Evolutionary conservation across 2,888 invertebrate genomes (phyloP), one percentile per base, ranked within the genome.

Genomic region (Amphipoea oculea): DNA sequence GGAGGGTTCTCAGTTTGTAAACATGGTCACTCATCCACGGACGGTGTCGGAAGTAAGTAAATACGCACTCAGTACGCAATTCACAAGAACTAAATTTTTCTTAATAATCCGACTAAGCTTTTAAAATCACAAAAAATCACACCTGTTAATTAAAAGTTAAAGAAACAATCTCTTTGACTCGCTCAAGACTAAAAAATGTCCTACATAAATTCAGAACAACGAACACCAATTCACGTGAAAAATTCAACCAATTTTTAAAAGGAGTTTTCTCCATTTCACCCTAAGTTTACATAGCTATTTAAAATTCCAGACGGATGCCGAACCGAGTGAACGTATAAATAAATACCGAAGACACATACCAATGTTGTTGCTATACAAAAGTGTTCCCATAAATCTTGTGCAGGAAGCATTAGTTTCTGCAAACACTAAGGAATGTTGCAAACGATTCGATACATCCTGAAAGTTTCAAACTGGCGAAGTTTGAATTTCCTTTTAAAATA

Each of bases 301-400:
- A 68, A 78, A 83, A 83, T 83, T 70, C 78, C 23, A 51, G 42
- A 20, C 71, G n/a, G 29, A 57, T 54, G 9, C 42, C 4, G 45
- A 60, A 65, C 51, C 14, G 7, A 57, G 62, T 65, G 40, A 67
- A 73, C 71, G 74, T 71, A 73, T 71, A 74, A 57, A 86, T 80
- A 73, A 51, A 82, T 63, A 57, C 40, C 2, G 23, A 73, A 45
- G 29, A 3, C 69, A 70, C 66, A 67, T 72, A 79, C 68, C 65
- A 78, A 87, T 88, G 79, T 81, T 57, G 71, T 72, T 84, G 54
- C 71, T 63, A 42, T 45, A 71, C 76, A 78, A 76, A 88, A 81
- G 51, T 60, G 65, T 73, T 63, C 6, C 71, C n/a, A 87, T 88
- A 88, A 87, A 87, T 88, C 87, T 82, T 60, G n/a, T 42, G 67